phyloP scores from a whole-genome alignment of 2,888 invertebrate species.

The Aleiodes testaceus region DNA sequence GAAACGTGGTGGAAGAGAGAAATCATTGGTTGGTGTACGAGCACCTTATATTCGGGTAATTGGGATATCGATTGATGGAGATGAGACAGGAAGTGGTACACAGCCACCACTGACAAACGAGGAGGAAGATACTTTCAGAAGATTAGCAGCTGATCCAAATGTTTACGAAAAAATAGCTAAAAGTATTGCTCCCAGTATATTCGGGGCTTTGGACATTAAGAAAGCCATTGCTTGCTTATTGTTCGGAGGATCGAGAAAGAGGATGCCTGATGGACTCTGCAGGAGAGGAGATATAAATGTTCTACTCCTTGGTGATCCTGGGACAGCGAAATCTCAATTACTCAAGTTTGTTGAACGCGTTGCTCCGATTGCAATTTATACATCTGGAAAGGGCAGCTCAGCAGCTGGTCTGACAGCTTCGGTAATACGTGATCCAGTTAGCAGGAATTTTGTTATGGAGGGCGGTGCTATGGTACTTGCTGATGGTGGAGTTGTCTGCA shows the following conservation, averaged over 20 bases:
- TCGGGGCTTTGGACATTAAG: conserved; percentile 94
- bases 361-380: conserved; percentile 95
- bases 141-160: conserved; percentile 88
- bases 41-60: conserved; percentile 95
- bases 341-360: conserved; percentile 98
- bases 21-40: conserved; percentile 91
- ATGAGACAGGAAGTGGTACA: conserved; percentile 79
- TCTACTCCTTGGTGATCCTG: conserved; percentile 96
- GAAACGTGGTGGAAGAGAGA: conserved; percentile 82
- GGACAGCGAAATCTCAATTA: conserved; percentile 99
- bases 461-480: conserved; percentile 99
- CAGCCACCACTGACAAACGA: conserved; percentile 75
- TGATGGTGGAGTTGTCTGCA: conserved; percentile 99
- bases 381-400: conserved; percentile 99
- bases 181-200: conserved; percentile 98
- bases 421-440: conserved; percentile 92
- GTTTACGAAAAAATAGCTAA: conserved; percentile 91
- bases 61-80: conserved; percentile 90
- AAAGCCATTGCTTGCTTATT: conserved; percentile 96
- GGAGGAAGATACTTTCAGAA: conserved; percentile 87
- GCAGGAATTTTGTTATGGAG: conserved; percentile 97
- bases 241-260: conserved; percentile 93
- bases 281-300: conserved; percentile 98
- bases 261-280: conserved; percentile 94
- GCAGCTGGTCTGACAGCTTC: conserved; percentile 99